Percentiles rank a stretch among this genome's conserved stretches.
phyloP scores from a whole-genome alignment of 2,888 invertebrate species.

The Agonopterix heracliana region DNA sequence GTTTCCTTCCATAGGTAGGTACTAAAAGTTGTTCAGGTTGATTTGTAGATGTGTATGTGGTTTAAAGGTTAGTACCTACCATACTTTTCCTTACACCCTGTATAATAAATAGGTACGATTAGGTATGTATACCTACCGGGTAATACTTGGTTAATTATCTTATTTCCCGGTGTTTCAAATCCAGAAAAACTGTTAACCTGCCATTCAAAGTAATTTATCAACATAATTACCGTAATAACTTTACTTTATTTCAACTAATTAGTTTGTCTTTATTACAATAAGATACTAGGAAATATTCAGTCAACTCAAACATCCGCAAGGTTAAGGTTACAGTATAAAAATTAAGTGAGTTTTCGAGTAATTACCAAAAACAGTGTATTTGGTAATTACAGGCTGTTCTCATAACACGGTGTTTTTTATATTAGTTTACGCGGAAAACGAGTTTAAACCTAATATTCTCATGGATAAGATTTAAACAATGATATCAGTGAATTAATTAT shows the following conservation, averaged over 20 bases:
- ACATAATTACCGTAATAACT: background rate
- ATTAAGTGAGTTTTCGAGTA: constrained; percentile 3
- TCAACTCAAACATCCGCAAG: constrained; percentile 4
- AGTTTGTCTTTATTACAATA: background rate
- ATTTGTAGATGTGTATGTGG: too few relatives aligned
- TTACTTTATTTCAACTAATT: background rate
- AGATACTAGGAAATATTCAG: too few relatives aligned
- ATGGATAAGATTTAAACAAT: constrained; percentile 1
- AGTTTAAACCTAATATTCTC: constrained; percentile 1
- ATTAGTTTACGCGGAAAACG: background rate
- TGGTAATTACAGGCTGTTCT: too few relatives aligned
- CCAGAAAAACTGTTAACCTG: too few relatives aligned
- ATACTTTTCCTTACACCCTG: too few relatives aligned
- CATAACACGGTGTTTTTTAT: background rate
- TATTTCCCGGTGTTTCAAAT: background rate
- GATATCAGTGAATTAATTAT: constrained; percentile 1
- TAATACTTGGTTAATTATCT: background rate
- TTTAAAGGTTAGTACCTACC: too few relatives aligned
- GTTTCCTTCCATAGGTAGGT: too few relatives aligned
- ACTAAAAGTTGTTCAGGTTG: too few relatives aligned
- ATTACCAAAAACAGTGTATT: constrained; percentile 5
- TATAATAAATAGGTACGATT: too few relatives aligned
- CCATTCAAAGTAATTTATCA: background rate
- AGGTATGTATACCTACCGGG: too few relatives aligned
- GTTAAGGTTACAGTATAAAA: constrained; percentile 9